These are phyloP conservation scores for Sphinx pinastri DNA, from an alignment of 2,888 invertebrate species.

Conservation along the genomic window DNA sequence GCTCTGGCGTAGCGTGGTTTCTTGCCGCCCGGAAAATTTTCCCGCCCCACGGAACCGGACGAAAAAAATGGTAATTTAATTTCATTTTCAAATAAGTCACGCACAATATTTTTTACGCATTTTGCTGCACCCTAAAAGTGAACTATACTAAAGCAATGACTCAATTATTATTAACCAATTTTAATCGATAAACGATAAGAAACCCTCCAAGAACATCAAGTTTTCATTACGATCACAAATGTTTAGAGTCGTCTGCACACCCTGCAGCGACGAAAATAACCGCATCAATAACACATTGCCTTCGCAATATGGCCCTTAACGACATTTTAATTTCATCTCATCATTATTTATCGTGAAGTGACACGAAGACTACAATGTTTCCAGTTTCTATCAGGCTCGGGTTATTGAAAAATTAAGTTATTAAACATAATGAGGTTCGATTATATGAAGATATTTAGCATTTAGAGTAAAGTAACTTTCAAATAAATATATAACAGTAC, in stretches of 20 bases:
- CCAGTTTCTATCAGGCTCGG: neutral
- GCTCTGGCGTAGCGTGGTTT: neutral
- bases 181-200: neutral
- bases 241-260: constrained; percentile 5
- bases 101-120: too few relatives aligned
- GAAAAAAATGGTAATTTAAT: too few relatives aligned
- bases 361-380: neutral
- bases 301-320: constrained; percentile 14
- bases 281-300: constrained; percentile 25
- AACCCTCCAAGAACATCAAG: neutral
- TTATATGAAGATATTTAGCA: too few relatives aligned
- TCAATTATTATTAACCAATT: neutral
- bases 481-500: too few relatives aligned
- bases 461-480: too few relatives aligned
- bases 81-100: too few relatives aligned
- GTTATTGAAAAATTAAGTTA: neutral
- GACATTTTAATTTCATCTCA: constrained; percentile 27
- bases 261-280: constrained; percentile 15
- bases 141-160: neutral
- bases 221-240: constrained; percentile 5
- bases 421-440: too few relatives aligned
- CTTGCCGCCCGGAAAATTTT: too few relatives aligned
- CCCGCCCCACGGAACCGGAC: too few relatives aligned
- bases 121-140: too few relatives aligned
- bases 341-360: constrained; percentile 19